Evolutionary conservation across 2,888 invertebrate species (phyloP).

Genomic region (Lepidochitona cinerea): DNA sequence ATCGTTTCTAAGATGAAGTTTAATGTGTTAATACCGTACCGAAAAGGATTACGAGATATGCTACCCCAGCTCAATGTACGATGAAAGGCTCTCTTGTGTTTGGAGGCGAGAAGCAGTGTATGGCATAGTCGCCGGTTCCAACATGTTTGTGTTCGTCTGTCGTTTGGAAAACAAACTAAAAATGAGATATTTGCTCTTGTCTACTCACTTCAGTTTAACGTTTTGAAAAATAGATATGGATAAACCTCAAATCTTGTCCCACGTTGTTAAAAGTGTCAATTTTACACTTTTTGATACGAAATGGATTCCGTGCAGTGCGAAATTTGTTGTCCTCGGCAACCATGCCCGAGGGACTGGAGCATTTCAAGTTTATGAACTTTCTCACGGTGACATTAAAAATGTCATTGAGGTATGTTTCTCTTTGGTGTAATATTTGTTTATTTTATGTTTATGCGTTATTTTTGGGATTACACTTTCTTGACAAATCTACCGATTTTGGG

Average conservation of each 20-base stretch:
- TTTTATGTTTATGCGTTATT: no score
- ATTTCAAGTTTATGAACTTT: constrained; percentile 77
- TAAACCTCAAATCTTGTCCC: constrained; percentile 92
- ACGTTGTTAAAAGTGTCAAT: constrained; percentile 85
- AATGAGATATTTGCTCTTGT: no score
- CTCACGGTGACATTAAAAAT: constrained; percentile 79
- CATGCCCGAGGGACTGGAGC: constrained; percentile 89
- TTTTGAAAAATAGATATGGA: constrained; percentile 74
- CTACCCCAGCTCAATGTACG: no score
- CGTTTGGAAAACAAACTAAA: not conserved
- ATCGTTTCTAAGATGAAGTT: no score
- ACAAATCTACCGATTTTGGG: no score
- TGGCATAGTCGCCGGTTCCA: not conserved
- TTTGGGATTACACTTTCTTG: no score
- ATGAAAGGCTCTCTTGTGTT: not conserved
- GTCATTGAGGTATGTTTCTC: constrained; percentile 75
- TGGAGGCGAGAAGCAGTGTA: not conserved
- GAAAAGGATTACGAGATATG: no score
- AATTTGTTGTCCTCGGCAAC: constrained; percentile 90
- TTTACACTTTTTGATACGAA: constrained; percentile 93
- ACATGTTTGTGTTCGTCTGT: not conserved
- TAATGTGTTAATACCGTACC: no score
- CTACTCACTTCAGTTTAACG: no score
- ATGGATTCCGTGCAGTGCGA: constrained; percentile 96
- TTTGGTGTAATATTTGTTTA: no score